Conservation (phyloP, 1,140 invertebrate genomes). For the Drosophila tropicalis region DNA sequence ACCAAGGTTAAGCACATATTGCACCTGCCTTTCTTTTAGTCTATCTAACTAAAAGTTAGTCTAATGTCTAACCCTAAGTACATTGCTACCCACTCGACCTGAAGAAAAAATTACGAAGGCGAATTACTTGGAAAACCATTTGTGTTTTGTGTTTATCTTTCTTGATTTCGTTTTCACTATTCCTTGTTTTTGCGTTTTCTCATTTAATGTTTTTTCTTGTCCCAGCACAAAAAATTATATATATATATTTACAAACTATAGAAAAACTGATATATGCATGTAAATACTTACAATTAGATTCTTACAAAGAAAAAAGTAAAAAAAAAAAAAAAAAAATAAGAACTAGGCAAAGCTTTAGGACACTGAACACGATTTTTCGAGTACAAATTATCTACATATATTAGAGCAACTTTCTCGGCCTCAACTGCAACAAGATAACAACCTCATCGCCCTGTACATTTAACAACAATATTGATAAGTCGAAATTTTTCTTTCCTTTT, state of each 20-base stretch:
- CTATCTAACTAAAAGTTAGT: slow-evolving; percentile 37
- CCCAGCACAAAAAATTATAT: slow-evolving; percentile 71
- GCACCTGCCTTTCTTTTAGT: slow-evolving; percentile 16
- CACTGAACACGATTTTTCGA: not conserved
- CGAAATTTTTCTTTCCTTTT: not conserved
- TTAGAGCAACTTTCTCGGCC: not conserved
- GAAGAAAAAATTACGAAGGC: slow-evolving; percentile 16
- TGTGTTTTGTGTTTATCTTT: slow-evolving; percentile 49
- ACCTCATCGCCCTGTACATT: not conserved
- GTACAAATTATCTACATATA: not conserved
- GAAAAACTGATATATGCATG: slow-evolving; percentile 7
- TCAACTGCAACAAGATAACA: not conserved
- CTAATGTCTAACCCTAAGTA: slow-evolving; percentile 49
- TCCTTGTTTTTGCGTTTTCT: slow-evolving; percentile 25
- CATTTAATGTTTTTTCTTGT: slow-evolving; percentile 48
- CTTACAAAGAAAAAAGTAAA: slow-evolving; percentile 14
- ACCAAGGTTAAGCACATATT: slow-evolving; percentile 53
- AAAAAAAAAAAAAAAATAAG: slow-evolving; percentile 28
- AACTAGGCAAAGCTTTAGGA: not conserved
- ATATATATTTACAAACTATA: slow-evolving; percentile 37
- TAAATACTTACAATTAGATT: slow-evolving; percentile 21
- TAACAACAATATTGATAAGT: not conserved
- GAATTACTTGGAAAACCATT: slow-evolving; percentile 52
- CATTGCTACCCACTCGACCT: slow-evolving; percentile 39
- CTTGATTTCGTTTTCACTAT: slow-evolving; percentile 21